Base-by-base conservation (phyloP, 2,797 vertebrate genomes). In the Sebastes flavidus region DNA sequence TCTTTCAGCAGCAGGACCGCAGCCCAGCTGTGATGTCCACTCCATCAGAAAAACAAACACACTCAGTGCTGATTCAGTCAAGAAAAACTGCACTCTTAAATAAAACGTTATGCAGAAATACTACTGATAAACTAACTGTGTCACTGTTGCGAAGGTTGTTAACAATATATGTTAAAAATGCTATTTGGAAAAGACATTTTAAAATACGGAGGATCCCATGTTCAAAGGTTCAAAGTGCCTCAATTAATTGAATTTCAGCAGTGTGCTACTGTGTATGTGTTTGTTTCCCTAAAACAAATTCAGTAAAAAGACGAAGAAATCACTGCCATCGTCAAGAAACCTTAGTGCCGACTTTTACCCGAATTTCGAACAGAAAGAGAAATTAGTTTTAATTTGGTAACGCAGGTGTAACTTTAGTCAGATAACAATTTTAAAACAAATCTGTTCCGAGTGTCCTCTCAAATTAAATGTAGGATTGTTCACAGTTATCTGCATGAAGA, bases 1-100 rank as follows among this genome's bases (percentile, higher is more conserved):
- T 88, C 88, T 80, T 92, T 93, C 89, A 89, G 84, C 81, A 80
- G 80, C 68, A 49, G 70, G 83, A 72, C 83, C 22, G 42, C 76
- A 65, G 58, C 32, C 84, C 94, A 93, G 92, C 94, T 95, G 93
- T 87, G 88, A 81, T 74, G 69, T 78, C 69, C 65, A 52, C 9
- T 42, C 54, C 12, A 12, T 63, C n/a, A 77, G 22, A 80, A 22
- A 22, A 72, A 46, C n/a, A 61, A 70, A 70, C 24, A 70, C 29
- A 59, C 55, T 62, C 22, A 61, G 61, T 25, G 61, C 29, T 83
- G 56, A 75, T 67, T 63, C 2, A 13, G 32, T 56, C 27, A 46
- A 30, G 6, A 65, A 56, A 49, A 77, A 9, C 13, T 27, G 22
- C 8, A 8, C 13, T 36, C 70, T 32, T 27, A 4, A 34, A 4